Evolutionary conservation across 2,113 vertebrate genomes (phyloP).

Genomic region (Trichomycterus rosablanca): DNA sequence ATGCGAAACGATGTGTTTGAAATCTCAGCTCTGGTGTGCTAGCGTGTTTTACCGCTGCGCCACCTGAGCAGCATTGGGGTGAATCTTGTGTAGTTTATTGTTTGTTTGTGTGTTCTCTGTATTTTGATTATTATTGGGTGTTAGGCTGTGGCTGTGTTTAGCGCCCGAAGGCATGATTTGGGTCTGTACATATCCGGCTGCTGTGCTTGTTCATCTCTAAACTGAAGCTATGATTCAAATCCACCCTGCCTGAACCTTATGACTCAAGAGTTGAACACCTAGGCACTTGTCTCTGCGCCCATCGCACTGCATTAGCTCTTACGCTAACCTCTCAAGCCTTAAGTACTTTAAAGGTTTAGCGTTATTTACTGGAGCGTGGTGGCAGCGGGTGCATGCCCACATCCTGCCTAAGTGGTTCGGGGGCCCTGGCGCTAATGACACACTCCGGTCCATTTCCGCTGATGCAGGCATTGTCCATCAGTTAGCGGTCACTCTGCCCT

Average conservation of each 20-base stretch:
- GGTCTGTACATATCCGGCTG: background rate
- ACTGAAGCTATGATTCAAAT: conserved; percentile 15
- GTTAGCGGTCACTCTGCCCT: conserved; percentile 62
- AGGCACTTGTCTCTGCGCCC: conserved; percentile 28
- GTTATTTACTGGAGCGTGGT: conserved; percentile 45
- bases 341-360: conserved; percentile 42
- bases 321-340: conserved; percentile 32
- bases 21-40: too few relatives aligned
- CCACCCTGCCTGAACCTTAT: too few relatives aligned
- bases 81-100: too few relatives aligned
- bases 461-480: conserved; percentile 56
- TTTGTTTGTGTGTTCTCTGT: too few relatives aligned
- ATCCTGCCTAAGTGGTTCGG: conserved; percentile 45
- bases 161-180: background rate
- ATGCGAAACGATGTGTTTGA: too few relatives aligned
- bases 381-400: conserved; percentile 20
- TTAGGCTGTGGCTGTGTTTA: background rate
- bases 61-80: too few relatives aligned
- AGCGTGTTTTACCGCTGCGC: too few relatives aligned
- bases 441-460: conserved; percentile 65
- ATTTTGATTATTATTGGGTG: too few relatives aligned
- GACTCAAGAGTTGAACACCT: conserved; percentile 22
- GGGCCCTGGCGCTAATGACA: conserved; percentile 38
- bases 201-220: too few relatives aligned
- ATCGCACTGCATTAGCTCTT: conserved; percentile 29